Conservation (phyloP, 1,140 invertebrate species). For the Cardiocondyla obscurior region DNA sequence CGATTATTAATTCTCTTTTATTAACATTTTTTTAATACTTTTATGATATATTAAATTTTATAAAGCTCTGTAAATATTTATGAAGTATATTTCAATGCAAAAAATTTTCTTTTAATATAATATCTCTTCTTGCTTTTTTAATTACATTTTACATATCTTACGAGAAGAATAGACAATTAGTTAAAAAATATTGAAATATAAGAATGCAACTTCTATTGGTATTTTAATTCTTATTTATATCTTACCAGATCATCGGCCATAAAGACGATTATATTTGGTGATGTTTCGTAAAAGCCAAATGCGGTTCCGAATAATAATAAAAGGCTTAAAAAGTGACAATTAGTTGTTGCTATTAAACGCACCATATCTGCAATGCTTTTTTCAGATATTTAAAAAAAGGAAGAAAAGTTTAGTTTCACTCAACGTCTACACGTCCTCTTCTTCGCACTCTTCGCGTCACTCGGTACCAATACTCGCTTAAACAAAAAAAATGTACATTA, state of each 20-base stretch:
- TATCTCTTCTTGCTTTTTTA: background rate
- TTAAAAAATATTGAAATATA: background rate
- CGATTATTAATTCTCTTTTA: background rate
- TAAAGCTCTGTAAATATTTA: background rate
- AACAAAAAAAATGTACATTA: background rate
- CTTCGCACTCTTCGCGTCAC: background rate
- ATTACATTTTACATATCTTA: background rate
- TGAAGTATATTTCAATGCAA: background rate
- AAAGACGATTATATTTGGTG: conserved; percentile 85
- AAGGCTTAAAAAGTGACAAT: conserved; percentile 3
- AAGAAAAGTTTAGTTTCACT: background rate
- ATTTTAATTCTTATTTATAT: background rate
- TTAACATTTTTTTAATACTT: background rate
- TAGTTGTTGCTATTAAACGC: background rate
- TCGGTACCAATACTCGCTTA: background rate
- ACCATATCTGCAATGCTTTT: conserved; percentile 23
- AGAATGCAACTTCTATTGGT: background rate
- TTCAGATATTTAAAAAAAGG: background rate
- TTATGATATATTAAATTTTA: background rate
- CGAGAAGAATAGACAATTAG: background rate
- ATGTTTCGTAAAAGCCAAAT: conserved; percentile 71
- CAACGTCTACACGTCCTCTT: background rate
- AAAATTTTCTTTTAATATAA: background rate
- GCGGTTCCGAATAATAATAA: background rate
- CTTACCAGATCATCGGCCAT: conserved; percentile 87